Evolutionary conservation across 1,140 invertebrate species (phyloP), one percentile per base, ranked within the genome.

Genomic region (Drosophila kikkawai): DNA sequence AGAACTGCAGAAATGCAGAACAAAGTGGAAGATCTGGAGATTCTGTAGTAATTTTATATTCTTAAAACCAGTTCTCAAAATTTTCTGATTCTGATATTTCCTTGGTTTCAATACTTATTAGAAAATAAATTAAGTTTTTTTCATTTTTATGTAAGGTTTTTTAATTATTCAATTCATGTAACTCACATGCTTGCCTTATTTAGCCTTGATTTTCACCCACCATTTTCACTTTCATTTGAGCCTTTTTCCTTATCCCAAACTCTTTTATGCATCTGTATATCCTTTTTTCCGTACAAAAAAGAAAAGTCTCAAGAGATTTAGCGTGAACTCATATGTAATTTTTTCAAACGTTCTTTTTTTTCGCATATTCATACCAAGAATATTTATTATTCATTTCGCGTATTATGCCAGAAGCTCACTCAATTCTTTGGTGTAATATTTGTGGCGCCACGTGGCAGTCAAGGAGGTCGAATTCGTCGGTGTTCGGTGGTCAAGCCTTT

Each of bases 311-410:
- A 64, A 36, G 32, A 42, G 42, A 37, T 56, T 70, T 3, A 9
- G 0, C 1, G 19, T n/a, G 8, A 80, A 74, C 13, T 59, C 50
- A 51, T 78, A 73, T 17, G 29, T 39, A 19, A 80, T 36, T 32
- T 64, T 5, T 26, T 48, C 58, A n/a, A 44, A 34, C 15, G 29
- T 34, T 34, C 7, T 22, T 47, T 12, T 79, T 26, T 17, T 51
- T n/a, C 0, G 39, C 75, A 51, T 82, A 79, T 50, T 86, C 82
- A 57, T 76, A 56, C 15, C 81, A n/a, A 71, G 82, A 86, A 45
- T 79, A 79, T 66, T 76, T 86, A 22, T 53, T 45, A 48, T 74
- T 29, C 4, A 67, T 36, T 51, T 67, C 51, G 12, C 53, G 57
- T 64, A 73, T 79, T 37, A 79, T 76, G 5, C 79, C 26, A 85